Evolutionary conservation across 92 coral and sea anemone species (phyloP).

Genomic region (Phymanthus crucifer): DNA sequence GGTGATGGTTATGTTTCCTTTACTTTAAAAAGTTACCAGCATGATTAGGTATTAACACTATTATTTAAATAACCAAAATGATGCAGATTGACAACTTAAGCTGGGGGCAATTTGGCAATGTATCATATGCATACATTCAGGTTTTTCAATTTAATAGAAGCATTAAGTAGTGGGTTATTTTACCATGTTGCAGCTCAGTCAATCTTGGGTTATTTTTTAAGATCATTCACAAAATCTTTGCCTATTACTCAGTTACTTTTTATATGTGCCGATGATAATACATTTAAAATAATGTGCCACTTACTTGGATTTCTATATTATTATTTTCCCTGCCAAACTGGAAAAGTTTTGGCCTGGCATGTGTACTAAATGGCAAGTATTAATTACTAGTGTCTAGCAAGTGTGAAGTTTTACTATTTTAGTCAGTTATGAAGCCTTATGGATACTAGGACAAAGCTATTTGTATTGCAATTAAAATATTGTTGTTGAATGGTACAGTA

Average conservation of each 20-base stretch:
- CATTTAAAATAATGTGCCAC: background rate
- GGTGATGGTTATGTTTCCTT: constrained; percentile 63
- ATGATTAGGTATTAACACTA: constrained; percentile 43
- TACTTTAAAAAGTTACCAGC: constrained; percentile 70
- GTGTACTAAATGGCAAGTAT: background rate
- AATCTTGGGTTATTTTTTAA: background rate
- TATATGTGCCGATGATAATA: background rate
- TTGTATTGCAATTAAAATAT: background rate
- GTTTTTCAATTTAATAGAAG: background rate
- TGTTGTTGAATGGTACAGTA: background rate
- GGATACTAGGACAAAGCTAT: background rate
- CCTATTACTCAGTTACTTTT: background rate
- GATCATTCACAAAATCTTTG: too few relatives aligned
- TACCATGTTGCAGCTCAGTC: background rate
- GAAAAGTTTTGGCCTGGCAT: background rate
- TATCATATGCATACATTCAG: background rate
- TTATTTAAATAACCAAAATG: background rate
- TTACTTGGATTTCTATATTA: background rate
- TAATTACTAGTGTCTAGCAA: background rate
- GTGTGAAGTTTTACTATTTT: background rate
- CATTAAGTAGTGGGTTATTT: background rate
- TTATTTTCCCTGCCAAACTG: background rate
- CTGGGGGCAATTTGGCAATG: background rate
- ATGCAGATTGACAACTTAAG: too few relatives aligned
- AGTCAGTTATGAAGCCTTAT: background rate